Evolutionary conservation across 2,888 invertebrate genomes (phyloP).

Genomic region (Cyclophora albipunctata): DNA sequence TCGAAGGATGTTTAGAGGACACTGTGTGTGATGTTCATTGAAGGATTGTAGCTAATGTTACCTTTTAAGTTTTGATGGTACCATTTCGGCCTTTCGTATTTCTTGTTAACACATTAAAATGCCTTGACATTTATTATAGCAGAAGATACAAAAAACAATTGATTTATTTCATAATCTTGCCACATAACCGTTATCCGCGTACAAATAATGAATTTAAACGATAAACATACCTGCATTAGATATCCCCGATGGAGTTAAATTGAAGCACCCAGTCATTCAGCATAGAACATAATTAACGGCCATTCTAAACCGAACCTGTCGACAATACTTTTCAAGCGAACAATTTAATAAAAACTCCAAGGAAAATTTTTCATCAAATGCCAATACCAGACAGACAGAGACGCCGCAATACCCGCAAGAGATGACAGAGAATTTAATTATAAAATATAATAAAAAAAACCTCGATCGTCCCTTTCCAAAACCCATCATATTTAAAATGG

Average conservation of each 20-base stretch:
- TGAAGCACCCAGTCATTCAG: no score
- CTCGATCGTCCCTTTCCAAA: conserved; percentile 62
- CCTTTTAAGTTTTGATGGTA: no score
- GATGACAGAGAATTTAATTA: conserved; percentile 74
- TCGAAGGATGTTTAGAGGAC: conserved; percentile 11
- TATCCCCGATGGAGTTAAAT: no score
- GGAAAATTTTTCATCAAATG: conserved; percentile 56
- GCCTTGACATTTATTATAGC: no score
- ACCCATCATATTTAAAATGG: conserved; percentile 28
- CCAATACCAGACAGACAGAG: conserved; percentile 61
- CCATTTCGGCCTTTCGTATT: no score
- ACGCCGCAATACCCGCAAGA: conserved; percentile 53
- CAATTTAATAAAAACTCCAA: conserved; percentile 50
- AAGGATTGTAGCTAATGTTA: no score
- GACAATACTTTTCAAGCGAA: conserved; percentile 6
- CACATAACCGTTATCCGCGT: no score
- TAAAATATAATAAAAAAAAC: conserved; percentile 70
- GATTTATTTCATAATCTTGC: no score
- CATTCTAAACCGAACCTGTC: conserved; percentile 1
- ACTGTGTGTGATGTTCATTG: conserved; percentile 1
- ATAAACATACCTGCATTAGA: no score
- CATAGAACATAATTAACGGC: conserved; percentile 1
- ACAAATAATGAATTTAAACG: no score
- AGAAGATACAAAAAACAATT: no score
- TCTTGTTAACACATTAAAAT: no score